Conservation (phyloP, 2,797 vertebrate species). For the Pantherophis vulpinus region DNA sequence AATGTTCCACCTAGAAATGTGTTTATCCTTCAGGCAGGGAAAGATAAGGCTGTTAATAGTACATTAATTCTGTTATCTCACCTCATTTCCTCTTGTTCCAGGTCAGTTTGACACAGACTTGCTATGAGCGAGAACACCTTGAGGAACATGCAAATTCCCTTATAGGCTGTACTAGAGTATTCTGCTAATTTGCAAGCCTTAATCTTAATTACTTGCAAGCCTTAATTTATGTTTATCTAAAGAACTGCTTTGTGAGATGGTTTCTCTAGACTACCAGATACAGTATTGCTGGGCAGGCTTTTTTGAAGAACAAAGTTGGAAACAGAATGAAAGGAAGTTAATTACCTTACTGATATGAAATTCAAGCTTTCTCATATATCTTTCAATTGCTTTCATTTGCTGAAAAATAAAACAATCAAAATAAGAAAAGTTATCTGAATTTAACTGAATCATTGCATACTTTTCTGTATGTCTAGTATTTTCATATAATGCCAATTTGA, state of each 20-base stretch:
- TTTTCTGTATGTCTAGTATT: not conserved
- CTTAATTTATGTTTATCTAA: not conserved
- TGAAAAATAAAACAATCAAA: conserved; percentile 67
- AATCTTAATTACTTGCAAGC: not conserved
- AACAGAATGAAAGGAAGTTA: conserved; percentile 34
- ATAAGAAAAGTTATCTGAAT: conserved; percentile 29
- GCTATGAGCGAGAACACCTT: not conserved
- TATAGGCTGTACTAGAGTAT: not conserved
- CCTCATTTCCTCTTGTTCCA: not conserved
- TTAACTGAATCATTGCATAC: not conserved
- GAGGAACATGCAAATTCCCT: not conserved
- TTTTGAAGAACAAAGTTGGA: conserved; percentile 35
- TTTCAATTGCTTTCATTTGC: conserved; percentile 97
- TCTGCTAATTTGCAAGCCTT: not conserved
- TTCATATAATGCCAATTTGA: not conserved
- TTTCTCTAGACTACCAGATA: not conserved
- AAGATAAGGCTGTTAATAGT: not conserved
- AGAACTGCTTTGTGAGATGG: not conserved
- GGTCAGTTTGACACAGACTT: not conserved
- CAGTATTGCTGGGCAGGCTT: conserved; percentile 7
- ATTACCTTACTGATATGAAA: conserved; percentile 98
- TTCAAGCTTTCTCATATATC: conserved; percentile 95
- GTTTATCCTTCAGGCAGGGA: not conserved
- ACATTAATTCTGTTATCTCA: not conserved
- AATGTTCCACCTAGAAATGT: not conserved